phyloP scores from a whole-genome alignment of 2,888 invertebrate genomes.

The Drosophila mimica region DNA sequence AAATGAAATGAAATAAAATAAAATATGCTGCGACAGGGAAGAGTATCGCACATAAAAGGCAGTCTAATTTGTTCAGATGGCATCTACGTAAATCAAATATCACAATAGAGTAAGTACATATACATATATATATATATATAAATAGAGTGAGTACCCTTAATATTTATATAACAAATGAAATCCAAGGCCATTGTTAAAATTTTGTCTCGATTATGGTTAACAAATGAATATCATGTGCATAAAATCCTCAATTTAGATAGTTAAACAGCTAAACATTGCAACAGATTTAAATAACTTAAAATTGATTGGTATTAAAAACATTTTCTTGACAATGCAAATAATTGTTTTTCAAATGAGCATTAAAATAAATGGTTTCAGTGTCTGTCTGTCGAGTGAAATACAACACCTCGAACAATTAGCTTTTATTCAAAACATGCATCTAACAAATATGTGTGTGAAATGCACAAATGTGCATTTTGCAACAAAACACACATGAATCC shows the following conservation, averaged over 20 bases:
- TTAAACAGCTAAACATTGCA: constrained; percentile 4
- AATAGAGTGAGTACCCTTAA: constrained; percentile 40
- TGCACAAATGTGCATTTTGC: constrained; percentile 2
- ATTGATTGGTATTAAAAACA: not conserved
- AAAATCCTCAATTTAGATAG: constrained; percentile 1
- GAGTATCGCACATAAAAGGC: constrained; percentile 47
- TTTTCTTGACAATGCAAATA: not conserved
- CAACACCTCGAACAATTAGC: constrained; percentile 61
- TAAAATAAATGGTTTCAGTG: constrained; percentile 37
- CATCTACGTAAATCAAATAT: constrained; percentile 35
- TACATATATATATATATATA: not conserved
- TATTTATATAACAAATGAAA: not conserved
- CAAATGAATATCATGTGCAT: constrained; percentile 17
- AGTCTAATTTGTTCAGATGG: constrained; percentile 74
- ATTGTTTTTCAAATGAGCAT: not conserved
- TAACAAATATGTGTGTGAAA: not conserved
- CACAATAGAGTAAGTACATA: constrained; percentile 31
- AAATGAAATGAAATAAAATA: constrained; percentile 46
- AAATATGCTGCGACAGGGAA: constrained; percentile 38
- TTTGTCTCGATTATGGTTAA: constrained; percentile 7
- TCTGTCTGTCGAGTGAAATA: constrained; percentile 52
- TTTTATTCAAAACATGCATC: constrained; percentile 27
- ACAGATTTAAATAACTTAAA: not conserved
- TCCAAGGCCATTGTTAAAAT: constrained; percentile 30
- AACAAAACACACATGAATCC: constrained; percentile 26